A percentile compares a stretch with the other conserved stretches of the same genome.
These are phyloP conservation scores for Tympanoctomys barrerae DNA, from an alignment of 2,797 vertebrate species.

Conservation along the genomic window DNA sequence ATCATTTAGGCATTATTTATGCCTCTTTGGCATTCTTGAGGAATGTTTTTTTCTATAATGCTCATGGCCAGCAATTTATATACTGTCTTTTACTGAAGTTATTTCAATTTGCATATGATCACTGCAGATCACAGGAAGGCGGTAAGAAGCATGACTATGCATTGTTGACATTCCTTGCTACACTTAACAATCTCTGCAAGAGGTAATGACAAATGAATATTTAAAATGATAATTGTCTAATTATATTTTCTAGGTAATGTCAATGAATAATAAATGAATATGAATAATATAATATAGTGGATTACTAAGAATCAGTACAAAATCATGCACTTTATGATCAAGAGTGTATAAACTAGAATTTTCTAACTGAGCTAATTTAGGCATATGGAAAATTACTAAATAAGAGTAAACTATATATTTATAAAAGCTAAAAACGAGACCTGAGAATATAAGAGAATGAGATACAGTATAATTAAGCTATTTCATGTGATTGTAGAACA, in stretches of 20 bases:
- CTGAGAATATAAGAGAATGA: not conserved
- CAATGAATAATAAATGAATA: slow-evolving; percentile 42
- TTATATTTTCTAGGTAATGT: slow-evolving; percentile 1
- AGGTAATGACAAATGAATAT: slow-evolving; percentile 3
- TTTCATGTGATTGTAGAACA: not conserved
- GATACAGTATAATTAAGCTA: not conserved
- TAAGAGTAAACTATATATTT: not conserved
- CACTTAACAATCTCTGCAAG: not conserved
- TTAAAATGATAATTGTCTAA: slow-evolving; percentile 16
- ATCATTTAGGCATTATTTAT: not conserved
- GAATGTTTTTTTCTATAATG: not conserved
- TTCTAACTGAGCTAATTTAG: slow-evolving; percentile 2
- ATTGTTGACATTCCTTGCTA: not conserved
- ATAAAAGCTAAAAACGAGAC: not conserved
- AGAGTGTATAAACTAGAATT: slow-evolving; percentile 21
- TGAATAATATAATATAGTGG: not conserved
- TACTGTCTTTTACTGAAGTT: not conserved
- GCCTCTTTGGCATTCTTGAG: not conserved
- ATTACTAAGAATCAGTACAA: not conserved
- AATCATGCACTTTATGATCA: not conserved
- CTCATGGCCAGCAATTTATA: not conserved
- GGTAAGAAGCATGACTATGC: not conserved
- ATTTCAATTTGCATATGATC: slow-evolving; percentile 6
- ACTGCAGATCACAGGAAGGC: not conserved
- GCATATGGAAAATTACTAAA: not conserved